These are phyloP conservation scores for Timandra comae DNA, from an alignment of 2,888 invertebrate species.

Conservation along the genomic window DNA sequence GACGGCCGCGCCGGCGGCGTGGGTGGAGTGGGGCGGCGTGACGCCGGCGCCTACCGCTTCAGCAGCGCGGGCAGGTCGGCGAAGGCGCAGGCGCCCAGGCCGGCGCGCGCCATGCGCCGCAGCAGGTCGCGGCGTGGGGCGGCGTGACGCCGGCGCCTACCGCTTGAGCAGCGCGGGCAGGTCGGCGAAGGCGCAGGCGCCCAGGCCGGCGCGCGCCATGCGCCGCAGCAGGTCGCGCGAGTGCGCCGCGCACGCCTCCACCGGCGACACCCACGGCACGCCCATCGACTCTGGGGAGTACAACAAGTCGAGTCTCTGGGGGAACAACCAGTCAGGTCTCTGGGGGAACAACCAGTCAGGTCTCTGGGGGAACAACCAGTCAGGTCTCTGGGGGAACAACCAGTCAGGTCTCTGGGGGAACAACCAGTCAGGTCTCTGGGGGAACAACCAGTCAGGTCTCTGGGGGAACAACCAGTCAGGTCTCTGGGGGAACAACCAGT, in stretches of 20 bases:
- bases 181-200: conserved; percentile 96
- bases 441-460: too few species aligned
- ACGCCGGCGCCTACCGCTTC: conserved; percentile 75
- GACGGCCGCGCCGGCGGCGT: conserved; percentile 92
- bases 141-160: not conserved
- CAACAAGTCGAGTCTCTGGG: too few species aligned
- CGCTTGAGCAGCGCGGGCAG: conserved; percentile 66
- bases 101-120: conserved; percentile 91
- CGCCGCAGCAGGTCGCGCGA: conserved; percentile 91
- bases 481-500: too few species aligned
- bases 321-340: too few species aligned
- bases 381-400: too few species aligned
- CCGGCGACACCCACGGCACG: conserved; percentile 92
- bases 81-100: conserved; percentile 96
- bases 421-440: too few species aligned
- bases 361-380: too few species aligned
- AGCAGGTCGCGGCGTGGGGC: conserved; percentile 86
- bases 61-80: conserved; percentile 91
- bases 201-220: conserved; percentile 93
- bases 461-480: too few species aligned
- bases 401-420: too few species aligned
- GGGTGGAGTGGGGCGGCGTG: conserved; percentile 78
- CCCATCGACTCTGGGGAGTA: conserved; percentile 96
- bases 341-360: too few species aligned
- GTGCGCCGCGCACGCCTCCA: conserved; percentile 95